Base-by-base conservation (phyloP, 2,888 invertebrate genomes). In the Acholoe squamosa region DNA sequence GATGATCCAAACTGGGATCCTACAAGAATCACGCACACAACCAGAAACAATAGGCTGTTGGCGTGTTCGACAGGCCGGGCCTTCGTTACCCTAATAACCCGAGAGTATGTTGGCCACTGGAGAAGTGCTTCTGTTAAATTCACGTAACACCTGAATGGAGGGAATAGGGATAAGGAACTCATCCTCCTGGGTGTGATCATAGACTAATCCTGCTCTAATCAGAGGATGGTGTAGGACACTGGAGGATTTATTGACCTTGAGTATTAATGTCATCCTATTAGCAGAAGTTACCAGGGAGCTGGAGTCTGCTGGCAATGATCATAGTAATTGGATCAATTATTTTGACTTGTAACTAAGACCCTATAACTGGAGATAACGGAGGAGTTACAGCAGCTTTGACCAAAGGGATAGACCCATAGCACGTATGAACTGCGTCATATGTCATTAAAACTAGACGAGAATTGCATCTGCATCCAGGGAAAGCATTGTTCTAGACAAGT, bases 31-130 rank as follows among this genome's bases (percentile, higher is more conserved):
- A 71, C 71, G 71, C 71, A 71, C n/a, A 14, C 7, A 0, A 22
- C 71, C n/a, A 28, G 71, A 71, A 71, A 71, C 71, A 71, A 71
- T 71, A 71, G 71, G n/a, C 71, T 25, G 28, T 71, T 71, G 25
- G 71, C 71, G 71, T 71, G 71, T 71, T 28, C 71, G 16, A 71
- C 71, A 71, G 71, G 71, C 71, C 28, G n/a, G 71, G 3, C 67
- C 14, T 5, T 7, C 7, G 25, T 25, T 28, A 28, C 28, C 28
- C 28, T 71, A 71, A 71, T 71, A n/a, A 28, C 71, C 71, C n/a
- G n/a, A 71, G 71, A 28, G 71, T 25, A 28, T 25, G 71, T 25
- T 3, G 28, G 71, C 14, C 31, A 71, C 25, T 71, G 3, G 14
- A 16, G 25, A 28, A 16, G 71, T 71, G 71, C 28, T 28, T 14